phyloP scores from a whole-genome alignment of 2,797 vertebrate species.

The Muscicapa comitata region DNA sequence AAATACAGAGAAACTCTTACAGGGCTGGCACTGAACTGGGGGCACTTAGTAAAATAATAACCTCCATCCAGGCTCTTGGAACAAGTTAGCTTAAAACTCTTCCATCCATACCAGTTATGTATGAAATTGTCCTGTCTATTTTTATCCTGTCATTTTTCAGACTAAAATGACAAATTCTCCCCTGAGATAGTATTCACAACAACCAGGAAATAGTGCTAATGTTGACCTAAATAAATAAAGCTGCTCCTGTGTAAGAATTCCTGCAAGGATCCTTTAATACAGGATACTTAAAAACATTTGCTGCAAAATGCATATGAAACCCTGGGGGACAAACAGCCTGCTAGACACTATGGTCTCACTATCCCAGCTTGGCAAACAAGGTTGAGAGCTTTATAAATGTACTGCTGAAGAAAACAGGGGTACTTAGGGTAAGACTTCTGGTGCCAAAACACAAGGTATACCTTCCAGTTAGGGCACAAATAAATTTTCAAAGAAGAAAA shows the following conservation, averaged over 20 bases:
- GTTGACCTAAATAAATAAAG: slow-evolving; percentile 56
- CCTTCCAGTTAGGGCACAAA: neutral
- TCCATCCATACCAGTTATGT: neutral
- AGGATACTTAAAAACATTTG: neutral
- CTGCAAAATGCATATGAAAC: slow-evolving; percentile 6
- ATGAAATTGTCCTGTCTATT: neutral
- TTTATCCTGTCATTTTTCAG: slow-evolving; percentile 45
- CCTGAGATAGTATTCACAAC: slow-evolving; percentile 27
- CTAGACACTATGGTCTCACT: slow-evolving; percentile 1
- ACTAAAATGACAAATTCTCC: slow-evolving; percentile 47
- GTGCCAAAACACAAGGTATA: neutral
- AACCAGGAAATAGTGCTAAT: slow-evolving; percentile 40
- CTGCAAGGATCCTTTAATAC: slow-evolving; percentile 37
- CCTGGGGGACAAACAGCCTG: neutral
- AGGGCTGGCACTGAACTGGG: neutral
- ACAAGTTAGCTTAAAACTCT: neutral
- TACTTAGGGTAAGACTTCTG: neutral
- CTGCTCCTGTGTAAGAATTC: neutral
- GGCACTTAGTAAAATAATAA: neutral
- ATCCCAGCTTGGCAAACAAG: neutral
- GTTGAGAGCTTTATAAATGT: neutral
- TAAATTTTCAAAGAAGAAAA: neutral
- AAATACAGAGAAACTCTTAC: neutral
- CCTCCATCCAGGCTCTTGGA: neutral
- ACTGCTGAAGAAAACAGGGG: neutral